Percentiles rank a stretch among this genome's conserved stretches.
Evolutionary conservation across 1,140 invertebrate species (phyloP).

Genomic region (Drosophila bocqueti): DNA sequence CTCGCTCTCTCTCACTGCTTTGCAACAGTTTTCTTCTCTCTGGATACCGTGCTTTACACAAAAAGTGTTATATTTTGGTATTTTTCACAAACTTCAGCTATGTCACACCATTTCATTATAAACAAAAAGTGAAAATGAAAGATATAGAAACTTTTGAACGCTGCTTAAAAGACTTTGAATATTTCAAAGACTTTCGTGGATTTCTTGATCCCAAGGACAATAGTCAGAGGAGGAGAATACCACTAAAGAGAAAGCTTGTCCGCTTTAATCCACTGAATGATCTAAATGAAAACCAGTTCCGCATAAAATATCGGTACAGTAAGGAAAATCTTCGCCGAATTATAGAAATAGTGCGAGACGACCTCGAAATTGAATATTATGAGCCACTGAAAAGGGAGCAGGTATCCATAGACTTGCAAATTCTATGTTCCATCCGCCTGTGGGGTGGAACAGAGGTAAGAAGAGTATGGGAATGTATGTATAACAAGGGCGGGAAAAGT

Average conservation of each 20-base stretch:
- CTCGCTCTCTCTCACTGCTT: too few relatives aligned
- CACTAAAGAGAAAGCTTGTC: conserved; percentile 20
- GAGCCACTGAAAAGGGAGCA: conserved; percentile 62
- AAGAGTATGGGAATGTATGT: conserved; percentile 18
- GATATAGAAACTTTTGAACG: conserved; percentile 52
- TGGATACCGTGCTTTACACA: too few relatives aligned
- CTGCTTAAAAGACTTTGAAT: conserved; percentile 54
- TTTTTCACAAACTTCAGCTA: neutral
- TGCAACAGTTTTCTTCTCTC: too few relatives aligned
- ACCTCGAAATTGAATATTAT: conserved; percentile 70
- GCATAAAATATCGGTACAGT: conserved; percentile 68
- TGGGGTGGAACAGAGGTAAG: conserved; percentile 76
- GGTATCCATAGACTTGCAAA: conserved; percentile 74
- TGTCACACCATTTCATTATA: neutral
- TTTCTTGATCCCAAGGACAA: conserved; percentile 11
- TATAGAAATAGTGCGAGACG: conserved; percentile 75
- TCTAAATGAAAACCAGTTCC: conserved; percentile 69
- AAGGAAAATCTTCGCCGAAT: conserved; percentile 73
- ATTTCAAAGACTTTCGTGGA: conserved; percentile 46
- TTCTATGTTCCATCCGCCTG: conserved; percentile 64
- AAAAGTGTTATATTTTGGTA: neutral
- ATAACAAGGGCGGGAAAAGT: conserved; percentile 11
- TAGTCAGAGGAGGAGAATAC: neutral
- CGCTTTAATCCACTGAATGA: conserved; percentile 70
- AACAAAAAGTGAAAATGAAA: conserved; percentile 40